Conservation (phyloP, 2,888 invertebrate genomes). For the Spodoptera exigua region DNA sequence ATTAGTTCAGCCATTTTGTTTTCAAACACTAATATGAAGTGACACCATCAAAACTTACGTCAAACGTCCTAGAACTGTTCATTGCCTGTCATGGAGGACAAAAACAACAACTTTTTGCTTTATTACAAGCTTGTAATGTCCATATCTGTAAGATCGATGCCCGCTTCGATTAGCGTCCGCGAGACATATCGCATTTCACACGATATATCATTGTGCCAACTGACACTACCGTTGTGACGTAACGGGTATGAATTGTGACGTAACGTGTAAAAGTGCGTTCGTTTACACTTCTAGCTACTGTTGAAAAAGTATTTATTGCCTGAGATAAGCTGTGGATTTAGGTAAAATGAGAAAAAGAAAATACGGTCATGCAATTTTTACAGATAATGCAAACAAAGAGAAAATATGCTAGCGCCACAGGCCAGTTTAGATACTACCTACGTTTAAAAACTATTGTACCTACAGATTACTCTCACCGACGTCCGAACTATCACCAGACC, state of each 20-base stretch:
- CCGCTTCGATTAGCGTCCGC: constrained; percentile 39
- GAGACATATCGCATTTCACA: constrained; percentile 46
- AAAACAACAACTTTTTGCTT: constrained; percentile 41
- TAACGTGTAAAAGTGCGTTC: neutral
- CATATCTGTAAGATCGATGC: constrained; percentile 43
- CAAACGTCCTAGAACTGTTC: constrained; percentile 8
- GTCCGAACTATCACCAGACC: no score
- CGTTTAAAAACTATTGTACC: no score
- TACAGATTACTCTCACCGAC: no score
- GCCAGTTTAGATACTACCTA: no score
- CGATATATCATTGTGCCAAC: constrained; percentile 41
- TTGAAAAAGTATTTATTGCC: no score
- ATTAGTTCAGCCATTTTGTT: neutral
- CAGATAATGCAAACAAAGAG: no score
- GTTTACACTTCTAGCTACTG: neutral
- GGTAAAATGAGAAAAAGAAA: no score
- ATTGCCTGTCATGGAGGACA: constrained; percentile 25
- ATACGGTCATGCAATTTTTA: no score
- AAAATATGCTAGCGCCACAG: no score
- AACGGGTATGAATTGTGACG: constrained; percentile 12
- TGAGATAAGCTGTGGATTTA: no score
- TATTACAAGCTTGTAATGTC: constrained; percentile 37
- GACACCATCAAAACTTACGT: constrained; percentile 2
- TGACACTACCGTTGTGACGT: constrained; percentile 32
- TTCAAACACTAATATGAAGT: neutral